These are phyloP conservation scores for Scaptomyza hsui DNA, from an alignment of 1,140 invertebrate species.

Conservation along the genomic window DNA sequence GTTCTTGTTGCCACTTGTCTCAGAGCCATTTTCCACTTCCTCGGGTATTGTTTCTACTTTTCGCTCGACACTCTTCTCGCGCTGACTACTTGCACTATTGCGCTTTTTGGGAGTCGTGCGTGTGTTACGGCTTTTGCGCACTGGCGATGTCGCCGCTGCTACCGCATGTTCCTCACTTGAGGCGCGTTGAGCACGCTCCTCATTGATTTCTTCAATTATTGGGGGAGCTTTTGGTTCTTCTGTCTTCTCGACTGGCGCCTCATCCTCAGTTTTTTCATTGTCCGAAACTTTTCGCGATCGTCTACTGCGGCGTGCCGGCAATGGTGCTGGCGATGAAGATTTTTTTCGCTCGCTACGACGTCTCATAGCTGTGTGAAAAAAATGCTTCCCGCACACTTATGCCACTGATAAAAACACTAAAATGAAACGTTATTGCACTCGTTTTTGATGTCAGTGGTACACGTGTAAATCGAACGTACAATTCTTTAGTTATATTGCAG, in stretches of 20 bases:
- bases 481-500: conserved; percentile 17
- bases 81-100: conserved; percentile 30
- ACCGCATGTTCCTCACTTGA: conserved; percentile 63
- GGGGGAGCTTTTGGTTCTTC: conserved; percentile 36
- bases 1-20: conserved; percentile 23
- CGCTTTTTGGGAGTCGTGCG: conserved; percentile 71
- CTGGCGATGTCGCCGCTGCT: conserved; percentile 43
- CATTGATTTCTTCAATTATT: conserved; percentile 57
- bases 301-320: conserved; percentile 70
- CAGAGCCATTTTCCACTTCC: conserved; percentile 59
- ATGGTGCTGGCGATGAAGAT: conserved; percentile 70
- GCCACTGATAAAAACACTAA: conserved; percentile 48
- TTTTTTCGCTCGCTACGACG: conserved; percentile 81
- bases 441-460: conserved; percentile 15
- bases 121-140: conserved; percentile 66
- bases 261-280: conserved; percentile 64
- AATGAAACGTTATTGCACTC: conserved; percentile 50
- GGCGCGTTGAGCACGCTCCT: conserved; percentile 41
- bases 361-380: conserved; percentile 66
- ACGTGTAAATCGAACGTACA: conserved; percentile 24
- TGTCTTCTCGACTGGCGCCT: conserved; percentile 48
- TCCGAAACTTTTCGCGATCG: conserved; percentile 64
- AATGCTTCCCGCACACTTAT: conserved; percentile 22
- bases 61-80: conserved; percentile 46
- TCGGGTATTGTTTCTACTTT: conserved; percentile 73